These are phyloP conservation scores for Catocala nupta DNA, from an alignment of 2,888 invertebrate species.

Conservation along the genomic window DNA sequence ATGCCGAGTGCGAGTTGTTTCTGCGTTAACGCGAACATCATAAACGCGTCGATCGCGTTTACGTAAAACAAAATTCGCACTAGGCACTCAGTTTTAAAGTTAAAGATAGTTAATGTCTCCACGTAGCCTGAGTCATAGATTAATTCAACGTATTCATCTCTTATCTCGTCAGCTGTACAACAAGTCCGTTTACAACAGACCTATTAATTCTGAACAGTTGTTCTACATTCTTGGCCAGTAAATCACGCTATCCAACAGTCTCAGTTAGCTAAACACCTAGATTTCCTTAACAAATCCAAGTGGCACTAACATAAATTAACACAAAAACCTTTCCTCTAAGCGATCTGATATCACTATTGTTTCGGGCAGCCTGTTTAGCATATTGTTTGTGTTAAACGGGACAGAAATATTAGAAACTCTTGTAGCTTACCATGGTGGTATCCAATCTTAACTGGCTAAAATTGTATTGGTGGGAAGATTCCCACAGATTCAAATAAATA, in stretches of 20 bases:
- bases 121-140: conserved; percentile 8
- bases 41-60: no score
- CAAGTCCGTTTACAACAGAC: conserved; percentile 5
- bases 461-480: no score
- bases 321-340: conserved; percentile 61
- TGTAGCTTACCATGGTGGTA: neutral
- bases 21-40: no score
- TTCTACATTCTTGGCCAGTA: conserved; percentile 19
- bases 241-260: conserved; percentile 46
- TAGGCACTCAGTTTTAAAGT: no score
- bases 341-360: conserved; percentile 66
- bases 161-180: conserved; percentile 13
- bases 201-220: conserved; percentile 13
- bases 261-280: conserved; percentile 46
- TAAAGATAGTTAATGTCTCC: neutral
- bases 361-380: conserved; percentile 63
- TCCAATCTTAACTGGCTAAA: no score
- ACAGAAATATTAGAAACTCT: conserved; percentile 24
- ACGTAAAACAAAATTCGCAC: no score
- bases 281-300: conserved; percentile 55
- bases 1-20: no score
- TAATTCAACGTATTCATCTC: conserved; percentile 7
- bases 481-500: no score
- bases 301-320: conserved; percentile 61
- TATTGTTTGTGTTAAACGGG: conserved; percentile 42